Conservation (phyloP, 2,113 vertebrate species). For the Limanda limanda region DNA sequence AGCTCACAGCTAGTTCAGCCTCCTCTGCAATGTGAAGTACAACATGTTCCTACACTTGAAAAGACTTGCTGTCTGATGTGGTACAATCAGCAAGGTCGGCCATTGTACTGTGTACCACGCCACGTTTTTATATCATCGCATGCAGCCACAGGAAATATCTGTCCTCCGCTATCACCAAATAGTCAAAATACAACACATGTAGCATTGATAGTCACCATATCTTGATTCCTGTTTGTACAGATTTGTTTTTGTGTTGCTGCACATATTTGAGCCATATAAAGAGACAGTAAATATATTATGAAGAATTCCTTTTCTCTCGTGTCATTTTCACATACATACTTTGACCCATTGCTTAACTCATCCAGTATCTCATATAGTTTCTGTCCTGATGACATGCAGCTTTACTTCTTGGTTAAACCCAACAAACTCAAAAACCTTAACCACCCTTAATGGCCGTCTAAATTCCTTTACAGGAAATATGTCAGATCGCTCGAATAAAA, state of each 20-base stretch:
- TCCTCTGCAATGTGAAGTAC: conserved; percentile 46
- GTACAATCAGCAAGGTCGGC: conserved; percentile 59
- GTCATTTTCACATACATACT: too few relatives aligned
- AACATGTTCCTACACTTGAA: conserved; percentile 52
- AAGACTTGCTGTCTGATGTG: conserved; percentile 44
- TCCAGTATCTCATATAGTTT: too few relatives aligned
- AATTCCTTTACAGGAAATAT: neutral
- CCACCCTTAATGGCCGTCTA: neutral
- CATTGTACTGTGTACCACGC: neutral
- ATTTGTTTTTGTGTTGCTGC: neutral
- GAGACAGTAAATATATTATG: conserved; percentile 1
- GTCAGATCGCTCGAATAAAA: neutral
- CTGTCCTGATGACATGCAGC: too few relatives aligned
- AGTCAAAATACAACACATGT: conserved; percentile 22
- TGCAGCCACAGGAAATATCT: neutral
- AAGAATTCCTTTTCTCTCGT: too few relatives aligned
- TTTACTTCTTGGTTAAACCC: too few relatives aligned
- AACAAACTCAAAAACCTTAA: too few relatives aligned
- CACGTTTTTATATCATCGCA: conserved; percentile 12
- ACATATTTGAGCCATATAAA: conserved; percentile 7
- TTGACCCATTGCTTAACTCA: too few relatives aligned
- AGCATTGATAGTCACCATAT: neutral
- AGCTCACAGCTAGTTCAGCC: conserved; percentile 5
- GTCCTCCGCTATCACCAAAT: neutral
- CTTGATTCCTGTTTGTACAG: neutral